These are phyloP conservation scores for Procambarus clarkii DNA, from an alignment of 1,140 invertebrate genomes.

Conservation along the genomic window DNA sequence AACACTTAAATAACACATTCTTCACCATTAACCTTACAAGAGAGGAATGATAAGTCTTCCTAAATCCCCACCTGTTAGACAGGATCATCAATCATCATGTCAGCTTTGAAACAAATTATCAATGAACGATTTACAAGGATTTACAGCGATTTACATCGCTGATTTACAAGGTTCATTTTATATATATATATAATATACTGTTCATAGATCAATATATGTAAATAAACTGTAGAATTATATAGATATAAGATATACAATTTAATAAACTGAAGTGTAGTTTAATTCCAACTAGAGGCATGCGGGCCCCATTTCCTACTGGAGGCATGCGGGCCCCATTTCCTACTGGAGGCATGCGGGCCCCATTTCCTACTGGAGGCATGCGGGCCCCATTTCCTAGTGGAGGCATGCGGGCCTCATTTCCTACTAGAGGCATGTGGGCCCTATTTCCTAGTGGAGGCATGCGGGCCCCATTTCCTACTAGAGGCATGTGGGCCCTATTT, in stretches of 20 bases:
- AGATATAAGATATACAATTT: neutral
- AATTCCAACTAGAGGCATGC: neutral
- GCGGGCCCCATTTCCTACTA: neutral
- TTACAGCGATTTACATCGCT: neutral
- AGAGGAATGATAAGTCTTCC: too few relatives aligned
- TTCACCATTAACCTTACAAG: too few relatives aligned
- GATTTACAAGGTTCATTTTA: neutral
- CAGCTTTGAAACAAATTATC: neutral
- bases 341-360: neutral
- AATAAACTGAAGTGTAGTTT: neutral
- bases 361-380: neutral
- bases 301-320: neutral
- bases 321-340: neutral
- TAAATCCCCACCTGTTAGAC: neutral
- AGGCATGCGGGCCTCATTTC: neutral
- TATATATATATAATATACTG: neutral
- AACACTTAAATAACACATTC: too few relatives aligned
- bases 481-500: neutral
- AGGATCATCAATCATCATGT: neutral
- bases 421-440: too few relatives aligned
- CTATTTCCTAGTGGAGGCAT: too few relatives aligned
- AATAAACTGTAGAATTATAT: neutral
- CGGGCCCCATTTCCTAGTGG: neutral
- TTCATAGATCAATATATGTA: neutral
- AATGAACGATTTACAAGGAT: neutral